Base-by-base conservation (phyloP, 1,140 invertebrate species). In the Goniozus legneri region DNA sequence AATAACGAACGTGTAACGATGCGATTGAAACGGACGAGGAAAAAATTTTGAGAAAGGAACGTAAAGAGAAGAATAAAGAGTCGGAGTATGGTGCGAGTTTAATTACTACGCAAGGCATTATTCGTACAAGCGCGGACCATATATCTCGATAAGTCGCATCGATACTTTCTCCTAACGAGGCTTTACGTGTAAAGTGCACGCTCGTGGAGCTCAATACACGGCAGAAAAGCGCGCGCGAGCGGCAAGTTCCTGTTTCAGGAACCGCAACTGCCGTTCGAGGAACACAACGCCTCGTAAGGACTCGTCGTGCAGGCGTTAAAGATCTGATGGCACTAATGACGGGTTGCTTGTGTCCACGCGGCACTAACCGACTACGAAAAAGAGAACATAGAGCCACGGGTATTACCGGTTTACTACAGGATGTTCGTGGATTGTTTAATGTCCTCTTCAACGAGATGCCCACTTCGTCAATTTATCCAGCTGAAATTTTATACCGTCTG, bases 261-360 rank as follows among this genome's bases (percentile, higher is more conserved):
- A 54, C 38, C 41, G 40, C 42, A 33, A 40, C 38, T 27, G 53
- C 42, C 47, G 47, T 58, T 60, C 52, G 57, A 42, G 45, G 56
- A 59, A 59, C 51, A 41, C 46, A 47, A 47, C 32, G 40, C 31
- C 46, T 47, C 33, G 45, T 44, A 51, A 41, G 48, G 50, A 13
- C 44, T 46, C 56, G 48, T 63, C 62, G 62, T 65, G 58, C 58
- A 61, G 49, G 53, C 57, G 58, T 60, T 64, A 61, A 56, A 57
- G 57, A 60, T 60, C 56, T 60, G 56, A 60, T 43, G 56, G 45
- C 56, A 47, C 52, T 60, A 60, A 60, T 60, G 57, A 60, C 57
- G 57, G 35, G 53, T 31, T n/a, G 18, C 47, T 33, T 33, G 44
- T 54, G 56, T 51, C 46, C 56, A 36, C 44, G 34, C 51, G 56